These are phyloP conservation scores for Epinephelus awoara DNA, from an alignment of 2,797 vertebrate species.

Conservation along the genomic window DNA sequence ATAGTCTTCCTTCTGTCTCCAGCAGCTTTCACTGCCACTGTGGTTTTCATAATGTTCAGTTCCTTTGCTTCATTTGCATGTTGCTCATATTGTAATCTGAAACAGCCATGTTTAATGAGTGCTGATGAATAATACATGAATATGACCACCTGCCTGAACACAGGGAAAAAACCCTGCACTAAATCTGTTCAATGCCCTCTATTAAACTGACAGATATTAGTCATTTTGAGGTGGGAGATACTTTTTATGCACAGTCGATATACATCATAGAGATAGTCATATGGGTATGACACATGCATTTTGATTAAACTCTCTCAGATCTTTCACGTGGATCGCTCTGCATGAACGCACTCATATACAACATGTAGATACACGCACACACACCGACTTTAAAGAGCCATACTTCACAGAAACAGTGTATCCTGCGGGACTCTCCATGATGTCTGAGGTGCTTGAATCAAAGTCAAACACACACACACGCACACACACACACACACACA, in stretches of 20 bases:
- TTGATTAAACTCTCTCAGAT: conserved; percentile 12
- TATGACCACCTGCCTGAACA: conserved; percentile 37
- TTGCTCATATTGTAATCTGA: conserved; percentile 18
- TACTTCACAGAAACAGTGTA: conserved; percentile 49
- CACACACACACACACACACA: conserved; percentile 7
- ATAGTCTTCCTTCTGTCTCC: background rate
- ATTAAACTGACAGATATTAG: conserved; percentile 9
- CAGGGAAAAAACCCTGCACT: background rate
- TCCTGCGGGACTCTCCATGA: conserved; percentile 46
- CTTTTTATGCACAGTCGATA: background rate
- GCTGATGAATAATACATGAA: conserved; percentile 48
- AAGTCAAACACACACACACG: conserved; percentile 23
- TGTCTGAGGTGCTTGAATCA: conserved; percentile 54
- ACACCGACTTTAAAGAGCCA: conserved; percentile 45
- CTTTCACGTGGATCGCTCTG: background rate
- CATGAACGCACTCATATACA: background rate
- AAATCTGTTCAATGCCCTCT: conserved; percentile 1
- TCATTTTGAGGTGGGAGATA: background rate
- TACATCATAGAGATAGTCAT: background rate
- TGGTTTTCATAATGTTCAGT: conserved; percentile 1
- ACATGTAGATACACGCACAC: background rate
- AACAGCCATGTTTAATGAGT: conserved; percentile 46
- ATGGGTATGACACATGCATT: conserved; percentile 2
- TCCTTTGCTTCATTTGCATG: conserved; percentile 30
- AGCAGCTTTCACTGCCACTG: background rate